Percentiles rank a stretch among this genome's conserved stretches.
These are phyloP conservation scores for Myopa tessellatipennis DNA, from an alignment of 2,888 invertebrate genomes.

Conservation along the genomic window DNA sequence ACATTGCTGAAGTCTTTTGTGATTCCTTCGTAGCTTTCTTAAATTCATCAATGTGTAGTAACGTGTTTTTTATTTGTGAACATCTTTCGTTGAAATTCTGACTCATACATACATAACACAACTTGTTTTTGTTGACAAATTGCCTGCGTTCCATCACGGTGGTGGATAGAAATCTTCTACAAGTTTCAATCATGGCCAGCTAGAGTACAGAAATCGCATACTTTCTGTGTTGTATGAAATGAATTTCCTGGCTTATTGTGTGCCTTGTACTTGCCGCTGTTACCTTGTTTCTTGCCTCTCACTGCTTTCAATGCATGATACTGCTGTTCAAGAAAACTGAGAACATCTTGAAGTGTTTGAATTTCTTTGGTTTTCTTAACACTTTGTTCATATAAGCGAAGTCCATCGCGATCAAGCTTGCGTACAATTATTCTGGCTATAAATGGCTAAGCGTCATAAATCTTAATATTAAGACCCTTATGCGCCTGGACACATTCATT, in stretches of 20 bases:
- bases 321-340: no score
- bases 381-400: background rate
- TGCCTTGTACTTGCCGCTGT: no score
- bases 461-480: background rate
- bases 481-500: background rate
- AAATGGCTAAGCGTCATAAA: background rate
- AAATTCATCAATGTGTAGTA: background rate
- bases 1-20: background rate
- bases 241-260: background rate
- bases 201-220: background rate
- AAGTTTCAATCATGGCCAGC: background rate
- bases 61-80: background rate
- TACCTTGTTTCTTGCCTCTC: no score
- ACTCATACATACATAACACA: background rate
- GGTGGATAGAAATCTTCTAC: background rate
- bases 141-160: background rate
- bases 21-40: background rate
- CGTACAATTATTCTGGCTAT: background rate
- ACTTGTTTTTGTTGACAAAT: background rate
- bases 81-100: background rate
- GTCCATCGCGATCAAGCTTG: no score
- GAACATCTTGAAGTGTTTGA: no score
- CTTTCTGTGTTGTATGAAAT: background rate
- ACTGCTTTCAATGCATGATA: no score
- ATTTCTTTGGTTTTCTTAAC: no score